phyloP scores from a whole-genome alignment of 2,113 vertebrate species.

The Phalacrocorax aristotelis region DNA sequence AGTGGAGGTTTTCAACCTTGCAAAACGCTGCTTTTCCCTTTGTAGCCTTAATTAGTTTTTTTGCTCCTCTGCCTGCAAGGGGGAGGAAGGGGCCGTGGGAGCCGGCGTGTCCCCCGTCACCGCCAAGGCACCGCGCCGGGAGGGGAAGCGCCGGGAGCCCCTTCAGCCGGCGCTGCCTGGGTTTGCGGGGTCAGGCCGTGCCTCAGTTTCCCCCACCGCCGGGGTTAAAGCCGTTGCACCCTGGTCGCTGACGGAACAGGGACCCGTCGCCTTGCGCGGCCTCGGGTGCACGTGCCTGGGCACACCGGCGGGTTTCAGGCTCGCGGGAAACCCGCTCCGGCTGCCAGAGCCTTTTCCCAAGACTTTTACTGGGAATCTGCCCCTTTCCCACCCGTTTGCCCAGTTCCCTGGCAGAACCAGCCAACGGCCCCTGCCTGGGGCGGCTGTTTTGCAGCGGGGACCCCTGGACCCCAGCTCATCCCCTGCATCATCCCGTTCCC shows the following conservation, averaged over 20 bases:
- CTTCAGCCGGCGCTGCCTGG: rapidly evolving
- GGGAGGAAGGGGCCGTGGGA: not conserved
- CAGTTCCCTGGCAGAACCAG: not conserved
- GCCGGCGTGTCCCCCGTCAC: not conserved
- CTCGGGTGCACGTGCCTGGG: rapidly evolving
- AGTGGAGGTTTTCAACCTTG: not conserved
- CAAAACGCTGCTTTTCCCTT: not conserved
- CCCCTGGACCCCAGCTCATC: not conserved
- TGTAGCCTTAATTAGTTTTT: not conserved
- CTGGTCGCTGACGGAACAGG: not conserved
- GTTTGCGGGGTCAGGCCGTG: not conserved
- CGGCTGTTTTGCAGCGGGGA: rapidly evolving
- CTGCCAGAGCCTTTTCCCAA: not conserved
- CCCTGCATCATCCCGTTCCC: rapidly evolving
- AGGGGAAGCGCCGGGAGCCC: not conserved
- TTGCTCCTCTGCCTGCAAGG: not conserved
- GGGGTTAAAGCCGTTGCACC: not conserved
- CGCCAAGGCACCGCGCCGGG: rapidly evolving
- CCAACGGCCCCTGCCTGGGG: not conserved
- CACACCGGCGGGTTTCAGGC: not conserved
- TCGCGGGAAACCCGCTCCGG: not conserved
- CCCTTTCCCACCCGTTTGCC: rapidly evolving
- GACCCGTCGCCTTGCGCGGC: not conserved
- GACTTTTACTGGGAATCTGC: not conserved
- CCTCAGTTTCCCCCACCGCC: not conserved